These are phyloP conservation scores for Neolamprologus tretocephalus DNA, from an alignment of 2,113 vertebrate genomes.

Conservation along the genomic window DNA sequence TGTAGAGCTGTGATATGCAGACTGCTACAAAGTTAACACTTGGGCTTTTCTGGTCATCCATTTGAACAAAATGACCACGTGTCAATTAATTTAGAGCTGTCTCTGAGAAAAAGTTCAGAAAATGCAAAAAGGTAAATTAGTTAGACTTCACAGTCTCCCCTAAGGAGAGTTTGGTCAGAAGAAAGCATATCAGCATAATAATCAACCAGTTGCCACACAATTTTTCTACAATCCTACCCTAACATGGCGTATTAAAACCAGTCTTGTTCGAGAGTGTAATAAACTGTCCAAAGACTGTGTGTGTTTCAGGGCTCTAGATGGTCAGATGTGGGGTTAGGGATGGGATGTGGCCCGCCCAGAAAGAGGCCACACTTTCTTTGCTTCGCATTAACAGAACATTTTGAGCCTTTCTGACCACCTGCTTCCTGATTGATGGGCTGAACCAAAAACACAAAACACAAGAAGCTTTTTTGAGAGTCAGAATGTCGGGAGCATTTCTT, in stretches of 20 bases:
- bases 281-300: not conserved
- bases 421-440: constrained; percentile 30
- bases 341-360: constrained; percentile 4
- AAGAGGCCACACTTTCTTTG: constrained; percentile 34
- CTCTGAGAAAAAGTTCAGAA: not conserved
- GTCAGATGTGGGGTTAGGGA: constrained; percentile 41
- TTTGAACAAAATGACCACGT: not conserved
- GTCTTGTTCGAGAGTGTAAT: constrained; percentile 43
- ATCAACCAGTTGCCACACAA: not conserved
- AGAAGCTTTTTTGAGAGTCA: not conserved
- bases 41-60: not conserved
- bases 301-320: not conserved
- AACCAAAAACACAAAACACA: constrained; percentile 3
- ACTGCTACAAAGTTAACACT: not conserved
- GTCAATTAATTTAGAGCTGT: not conserved
- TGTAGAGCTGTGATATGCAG: not conserved
- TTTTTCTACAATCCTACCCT: not conserved
- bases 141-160: not conserved
- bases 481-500: not conserved
- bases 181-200: not conserved
- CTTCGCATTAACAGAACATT: not conserved
- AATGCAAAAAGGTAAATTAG: not conserved
- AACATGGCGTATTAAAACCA: not conserved
- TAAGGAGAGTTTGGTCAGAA: not conserved
- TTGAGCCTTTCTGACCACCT: constrained; percentile 46